Evolutionary conservation across 2,113 vertebrate species (phyloP).

Genomic region (Triplophysa rosa): DNA sequence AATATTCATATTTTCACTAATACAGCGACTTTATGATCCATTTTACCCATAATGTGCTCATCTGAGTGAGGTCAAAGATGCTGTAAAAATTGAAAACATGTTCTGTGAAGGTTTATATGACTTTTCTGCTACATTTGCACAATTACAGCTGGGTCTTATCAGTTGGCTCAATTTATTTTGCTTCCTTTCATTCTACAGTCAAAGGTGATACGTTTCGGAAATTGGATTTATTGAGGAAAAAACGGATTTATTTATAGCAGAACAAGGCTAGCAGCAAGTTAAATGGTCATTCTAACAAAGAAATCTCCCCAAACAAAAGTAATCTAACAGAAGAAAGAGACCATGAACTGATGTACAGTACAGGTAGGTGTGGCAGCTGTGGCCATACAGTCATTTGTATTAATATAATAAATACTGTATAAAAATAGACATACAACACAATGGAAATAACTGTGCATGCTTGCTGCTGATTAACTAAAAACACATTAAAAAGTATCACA

Average conservation of each 20-base stretch:
- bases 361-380: too few species aligned
- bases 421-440: too few species aligned
- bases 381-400: too few species aligned
- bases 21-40: not conserved
- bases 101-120: slow-evolving; percentile 38
- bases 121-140: not conserved
- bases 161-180: slow-evolving; percentile 10
- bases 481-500: not conserved
- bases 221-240: not conserved
- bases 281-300: too few species aligned
- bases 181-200: not conserved
- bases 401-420: too few species aligned
- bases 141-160: slow-evolving; percentile 11
- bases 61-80: slow-evolving; percentile 25
- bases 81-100: not conserved
- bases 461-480: not conserved
- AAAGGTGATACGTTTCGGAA: not conserved
- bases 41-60: not conserved
- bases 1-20: not conserved
- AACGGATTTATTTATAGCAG: too few species aligned
- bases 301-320: too few species aligned
- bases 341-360: too few species aligned
- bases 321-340: too few species aligned
- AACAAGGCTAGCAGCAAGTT: too few species aligned
- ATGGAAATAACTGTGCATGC: not conserved